Evolutionary conservation across 2,888 invertebrate genomes (phyloP), one percentile per base, ranked within the genome.

Genomic region (Hydrotaea diabolus): DNA sequence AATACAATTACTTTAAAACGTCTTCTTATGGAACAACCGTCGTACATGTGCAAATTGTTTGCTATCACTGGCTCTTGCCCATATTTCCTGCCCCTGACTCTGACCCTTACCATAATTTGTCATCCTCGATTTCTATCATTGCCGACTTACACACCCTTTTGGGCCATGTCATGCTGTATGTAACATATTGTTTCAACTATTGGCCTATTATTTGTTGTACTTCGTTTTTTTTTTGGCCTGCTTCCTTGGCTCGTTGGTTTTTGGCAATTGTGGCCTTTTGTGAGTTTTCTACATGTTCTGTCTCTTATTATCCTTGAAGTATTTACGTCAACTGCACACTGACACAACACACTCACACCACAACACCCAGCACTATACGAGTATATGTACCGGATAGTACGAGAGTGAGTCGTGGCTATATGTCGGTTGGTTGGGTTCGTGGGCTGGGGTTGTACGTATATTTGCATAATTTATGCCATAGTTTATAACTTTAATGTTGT

Each of bases 381-480:
- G 23, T 69, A 46, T 46, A 69, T 23, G 46, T 21, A 69, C 66
- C 43, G 31, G 23, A n/a, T 8, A 43, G 71, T 53, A 15, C n/a
- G n/a, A n/a, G n/a, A n/a, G n/a, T n/a, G n/a, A n/a, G n/a, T 71
- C 7, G 4, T 39, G 39, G 36, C 36, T 39, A 13, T 8, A 13
- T 13, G 23, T 13, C 11, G 31, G 21, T 31, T 23, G 49, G 49
- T 21, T 71, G 2, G n/a, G 1, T n/a, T n/a, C n/a, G n/a, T n/a
- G n/a, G n/a, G n/a, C n/a, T n/a, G 4, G 31, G 39, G 39, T 9
- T 59, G 53, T 71, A 66, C 15, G 39, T 69, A 85, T 80, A 91
- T 91, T 90, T 89, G 88, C 90, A 91, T 90, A 90, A 91, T 91
- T 90, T 90, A 91, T 91, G 87, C 87, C 85, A 84, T 81, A 84